Evolutionary conservation across 2,888 invertebrate species (phyloP), one percentile per base, ranked within the genome.

Genomic region (Lomographa bimaculata): DNA sequence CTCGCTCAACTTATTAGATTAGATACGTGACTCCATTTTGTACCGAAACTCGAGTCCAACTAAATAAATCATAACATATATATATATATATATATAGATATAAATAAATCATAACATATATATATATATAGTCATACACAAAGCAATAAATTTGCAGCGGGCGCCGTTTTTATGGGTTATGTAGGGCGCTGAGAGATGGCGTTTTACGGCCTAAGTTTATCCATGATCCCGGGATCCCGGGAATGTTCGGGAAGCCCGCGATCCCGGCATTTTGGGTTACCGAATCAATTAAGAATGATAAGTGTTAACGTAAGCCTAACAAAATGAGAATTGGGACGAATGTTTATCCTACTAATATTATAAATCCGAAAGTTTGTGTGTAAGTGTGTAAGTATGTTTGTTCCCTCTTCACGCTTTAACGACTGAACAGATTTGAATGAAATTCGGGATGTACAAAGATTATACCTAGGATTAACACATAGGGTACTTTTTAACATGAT

Each of bases 71-170:
- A 41, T 20, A 35, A 30, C 25, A 35, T 41, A 34, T 41, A 35
- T 30, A 41, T 41, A 41, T 41, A 40, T n/a, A n/a, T 23, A 21
- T 10, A 18, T 24, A 34, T 34, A 34, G 28, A 34, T 29, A 34
- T n/a, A 33, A 28, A 34, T 40, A 40, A 28, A 40, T 40, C 34
- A 40, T 24, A 34, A 29, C 24, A 34, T 40, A 33, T 40, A 34
- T 29, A 40, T 40, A 40, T 40, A 41, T 24, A 41, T 19, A 23
- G 16, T 20, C 29, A 35, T 35, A 35, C 35, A 35, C 29, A 35
- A 14, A 14, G 16, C 17, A 11, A 35, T 35, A 41, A 35, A 35
- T 41, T 19, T 20, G 20, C n/a, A 18, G 33, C 11, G 25, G n/a
- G 5, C 25, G 23, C 28, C 33, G 10, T 40, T 33, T 11, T 12